Evolutionary conservation across 2,797 vertebrate species (phyloP).

Genomic region (Cynodonichthys magdalenae): DNA sequence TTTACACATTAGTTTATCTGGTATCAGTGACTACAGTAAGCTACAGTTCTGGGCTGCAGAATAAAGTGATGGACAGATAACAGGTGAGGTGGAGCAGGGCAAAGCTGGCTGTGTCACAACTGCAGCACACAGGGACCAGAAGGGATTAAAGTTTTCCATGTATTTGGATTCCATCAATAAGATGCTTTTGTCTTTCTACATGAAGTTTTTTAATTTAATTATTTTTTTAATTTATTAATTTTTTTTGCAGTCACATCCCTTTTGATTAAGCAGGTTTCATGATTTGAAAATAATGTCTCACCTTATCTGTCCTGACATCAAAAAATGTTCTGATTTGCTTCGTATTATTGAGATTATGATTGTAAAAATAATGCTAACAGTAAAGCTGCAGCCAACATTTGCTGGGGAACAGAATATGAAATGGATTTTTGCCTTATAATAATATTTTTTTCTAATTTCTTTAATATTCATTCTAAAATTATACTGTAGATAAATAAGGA

Average conservation of each 20-base stretch:
- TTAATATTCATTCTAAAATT: too few relatives aligned
- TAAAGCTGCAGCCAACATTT: neutral
- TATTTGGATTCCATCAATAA: constrained; percentile 27
- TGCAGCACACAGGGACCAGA: constrained; percentile 52
- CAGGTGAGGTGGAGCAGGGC: constrained; percentile 66
- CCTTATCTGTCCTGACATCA: neutral
- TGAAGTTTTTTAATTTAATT: constrained; percentile 10
- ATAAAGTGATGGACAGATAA: constrained; percentile 70
- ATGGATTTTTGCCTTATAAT: neutral
- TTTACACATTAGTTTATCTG: neutral
- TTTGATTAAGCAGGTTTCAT: neutral
- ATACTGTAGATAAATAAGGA: too few relatives aligned
- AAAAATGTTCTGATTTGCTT: neutral
- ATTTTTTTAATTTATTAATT: too few relatives aligned
- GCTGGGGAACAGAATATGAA: neutral
- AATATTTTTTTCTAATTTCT: too few relatives aligned
- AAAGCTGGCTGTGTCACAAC: constrained; percentile 57
- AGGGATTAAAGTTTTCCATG: constrained; percentile 73
- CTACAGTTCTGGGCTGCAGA: constrained; percentile 8
- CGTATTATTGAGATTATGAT: neutral
- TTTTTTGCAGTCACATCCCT: constrained; percentile 8
- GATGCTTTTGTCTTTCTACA: constrained; percentile 10
- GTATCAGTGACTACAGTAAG: neutral
- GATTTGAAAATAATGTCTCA: too few relatives aligned
- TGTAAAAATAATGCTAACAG: neutral